phyloP scores from a whole-genome alignment of 1,140 invertebrate species.

The Teleogryllus occipitalis region DNA sequence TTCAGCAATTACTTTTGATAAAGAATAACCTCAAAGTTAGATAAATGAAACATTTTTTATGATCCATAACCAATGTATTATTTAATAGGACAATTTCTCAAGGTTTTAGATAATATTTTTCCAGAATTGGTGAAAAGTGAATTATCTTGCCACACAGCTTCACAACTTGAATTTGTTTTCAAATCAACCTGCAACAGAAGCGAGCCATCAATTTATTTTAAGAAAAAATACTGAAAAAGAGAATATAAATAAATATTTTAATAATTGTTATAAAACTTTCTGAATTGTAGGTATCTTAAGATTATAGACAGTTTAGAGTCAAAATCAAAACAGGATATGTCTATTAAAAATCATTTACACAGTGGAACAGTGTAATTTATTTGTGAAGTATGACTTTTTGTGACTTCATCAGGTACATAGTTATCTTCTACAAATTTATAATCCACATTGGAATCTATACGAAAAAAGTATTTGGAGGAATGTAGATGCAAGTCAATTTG shows the following conservation, averaged over 20 bases:
- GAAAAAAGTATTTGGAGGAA: too few species aligned
- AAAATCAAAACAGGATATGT: background rate
- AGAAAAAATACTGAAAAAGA: conserved; percentile 24
- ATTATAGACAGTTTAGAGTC: background rate
- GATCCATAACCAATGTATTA: conserved; percentile 35
- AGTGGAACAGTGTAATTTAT: too few species aligned
- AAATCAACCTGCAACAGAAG: conserved; percentile 51
- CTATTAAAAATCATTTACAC: conserved; percentile 11
- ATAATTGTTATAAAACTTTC: background rate
- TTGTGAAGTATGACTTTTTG: too few species aligned
- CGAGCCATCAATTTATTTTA: conserved; percentile 13
- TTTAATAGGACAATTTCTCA: conserved; percentile 70
- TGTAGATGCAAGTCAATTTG: too few species aligned
- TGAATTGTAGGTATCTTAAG: conserved; percentile 12
- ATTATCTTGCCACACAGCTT: conserved; percentile 78
- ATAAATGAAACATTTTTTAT: background rate
- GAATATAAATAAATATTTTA: conserved; percentile 14
- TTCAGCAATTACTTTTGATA: background rate
- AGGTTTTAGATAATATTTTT: conserved; percentile 54
- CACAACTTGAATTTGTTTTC: conserved; percentile 61
- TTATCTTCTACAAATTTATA: too few species aligned
- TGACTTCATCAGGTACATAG: too few species aligned
- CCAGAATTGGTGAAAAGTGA: conserved; percentile 60
- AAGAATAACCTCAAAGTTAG: background rate
- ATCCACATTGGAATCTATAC: too few species aligned